Percentiles rank a stretch among this genome's conserved stretches.
These are phyloP conservation scores for Octonoba sinensis DNA, from an alignment of 2,888 invertebrate species.

Conservation along the genomic window DNA sequence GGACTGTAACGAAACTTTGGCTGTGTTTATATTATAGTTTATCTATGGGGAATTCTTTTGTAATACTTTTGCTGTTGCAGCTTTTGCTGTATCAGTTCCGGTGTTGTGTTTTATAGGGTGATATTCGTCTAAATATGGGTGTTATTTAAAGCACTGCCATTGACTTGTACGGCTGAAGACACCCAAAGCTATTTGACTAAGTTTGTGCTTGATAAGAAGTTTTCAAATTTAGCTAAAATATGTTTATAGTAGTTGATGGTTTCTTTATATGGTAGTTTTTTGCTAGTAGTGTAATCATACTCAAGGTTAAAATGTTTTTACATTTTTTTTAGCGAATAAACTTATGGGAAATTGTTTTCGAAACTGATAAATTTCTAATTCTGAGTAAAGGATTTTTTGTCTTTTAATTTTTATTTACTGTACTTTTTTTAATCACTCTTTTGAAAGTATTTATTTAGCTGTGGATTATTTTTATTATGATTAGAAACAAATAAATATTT, in stretches of 20 bases:
- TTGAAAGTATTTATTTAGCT: not conserved
- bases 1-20: slow-evolving; percentile 57
- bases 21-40: slow-evolving; percentile 58
- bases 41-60: slow-evolving; percentile 16
- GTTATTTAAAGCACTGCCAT: too few relatives aligned
- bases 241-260: too few relatives aligned
- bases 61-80: slow-evolving; percentile 16
- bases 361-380: too few relatives aligned
- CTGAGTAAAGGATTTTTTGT: not conserved
- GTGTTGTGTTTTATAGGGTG: slow-evolving; percentile 47
- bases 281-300: too few relatives aligned
- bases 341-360: too few relatives aligned
- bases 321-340: too few relatives aligned
- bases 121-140: slow-evolving; percentile 16
- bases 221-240: too few relatives aligned
- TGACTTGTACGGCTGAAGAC: too few relatives aligned
- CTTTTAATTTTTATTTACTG: not conserved
- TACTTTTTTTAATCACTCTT: not conserved
- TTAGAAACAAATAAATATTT: not conserved
- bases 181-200: too few relatives aligned
- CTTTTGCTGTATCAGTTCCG: slow-evolving; percentile 27
- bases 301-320: too few relatives aligned
- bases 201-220: too few relatives aligned
- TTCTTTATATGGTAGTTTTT: too few relatives aligned
- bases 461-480: not conserved